phyloP scores from a whole-genome alignment of 2,113 vertebrate genomes.

The Aleadryas rufinucha region DNA sequence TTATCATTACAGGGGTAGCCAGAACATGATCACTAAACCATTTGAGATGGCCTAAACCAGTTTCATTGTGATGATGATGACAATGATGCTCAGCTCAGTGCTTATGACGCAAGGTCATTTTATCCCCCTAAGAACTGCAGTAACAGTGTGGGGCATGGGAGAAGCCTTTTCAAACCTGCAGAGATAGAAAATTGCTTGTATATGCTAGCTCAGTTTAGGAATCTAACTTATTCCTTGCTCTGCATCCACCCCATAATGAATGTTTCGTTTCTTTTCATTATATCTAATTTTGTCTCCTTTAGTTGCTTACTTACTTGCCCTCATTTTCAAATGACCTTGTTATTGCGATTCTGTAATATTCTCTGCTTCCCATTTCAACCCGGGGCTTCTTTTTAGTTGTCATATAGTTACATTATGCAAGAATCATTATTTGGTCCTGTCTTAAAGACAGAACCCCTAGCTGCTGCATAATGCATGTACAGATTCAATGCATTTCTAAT shows the following conservation, averaged over 20 bases:
- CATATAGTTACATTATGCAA: conserved; percentile 32
- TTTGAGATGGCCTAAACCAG: not conserved
- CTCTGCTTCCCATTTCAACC: not conserved
- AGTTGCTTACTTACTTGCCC: not conserved
- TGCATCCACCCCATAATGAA: not conserved
- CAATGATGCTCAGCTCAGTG: not conserved
- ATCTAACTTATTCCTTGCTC: not conserved
- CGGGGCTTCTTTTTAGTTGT: not conserved
- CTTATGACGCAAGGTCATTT: not conserved
- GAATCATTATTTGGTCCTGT: conserved; percentile 18
- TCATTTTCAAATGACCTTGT: conserved; percentile 32
- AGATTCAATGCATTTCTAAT: conserved; percentile 62
- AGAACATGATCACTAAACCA: not conserved
- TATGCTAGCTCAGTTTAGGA: not conserved
- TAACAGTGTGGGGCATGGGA: not conserved
- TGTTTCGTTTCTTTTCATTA: not conserved
- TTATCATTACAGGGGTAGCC: not conserved
- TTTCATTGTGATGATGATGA: not conserved
- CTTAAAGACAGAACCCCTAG: conserved; percentile 37
- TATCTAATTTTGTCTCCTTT: not conserved
- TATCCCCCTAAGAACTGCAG: not conserved
- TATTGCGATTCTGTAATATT: conserved; percentile 11
- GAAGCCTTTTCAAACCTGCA: not conserved
- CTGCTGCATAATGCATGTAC: conserved; percentile 55
- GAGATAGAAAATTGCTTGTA: not conserved